Base-by-base conservation (phyloP, 2,888 invertebrate species). In the Drosophila fulvimacula region DNA sequence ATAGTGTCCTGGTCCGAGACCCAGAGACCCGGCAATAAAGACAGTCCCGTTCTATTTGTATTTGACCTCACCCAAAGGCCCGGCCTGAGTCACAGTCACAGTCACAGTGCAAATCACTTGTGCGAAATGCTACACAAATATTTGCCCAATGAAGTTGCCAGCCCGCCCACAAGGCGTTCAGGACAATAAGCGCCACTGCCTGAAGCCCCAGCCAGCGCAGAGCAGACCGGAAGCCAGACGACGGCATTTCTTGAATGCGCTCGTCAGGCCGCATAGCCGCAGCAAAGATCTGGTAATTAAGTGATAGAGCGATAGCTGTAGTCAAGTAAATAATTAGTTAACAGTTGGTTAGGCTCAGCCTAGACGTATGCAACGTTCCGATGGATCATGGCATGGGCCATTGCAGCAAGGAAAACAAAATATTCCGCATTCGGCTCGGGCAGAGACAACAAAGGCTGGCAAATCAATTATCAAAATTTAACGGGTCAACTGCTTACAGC, bases 91-190 rank as follows among this genome's bases (percentile, higher is more conserved):
- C 56, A 59, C 60, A 66, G 58, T 27, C 56, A 59, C 60, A 66
- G 74, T 51, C 71, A 67, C 69, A 69, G 69, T 52, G 64, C 88
- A 78, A 87, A 82, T 81, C 81, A 84, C 85, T 81, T 81, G 85
- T 79, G 82, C 70, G 74, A 90, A 89, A 90, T 87, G 78, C 83
- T 88, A 89, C 75, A 78, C 89, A 79, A 90, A 91, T 90, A 90
- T 90, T 90, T 90, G 76, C 76, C 82, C 88, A 89, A 89, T 81
- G 79, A 82, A 90, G 82, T 76, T 79, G 85, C 57, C 67, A 51
- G 11, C 52, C 61, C 44, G 52, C 67, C 39, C 52, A 41, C 68
- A 38, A 46, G 49, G 41, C 63, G 42, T 17, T 53, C 61, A 17
- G 41, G 15, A 52, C 49, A 56, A 62, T 62, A 30, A 63, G 17